These are phyloP conservation scores for Argyresthia goedartella DNA, from an alignment of 2,888 invertebrate genomes.

Conservation along the genomic window DNA sequence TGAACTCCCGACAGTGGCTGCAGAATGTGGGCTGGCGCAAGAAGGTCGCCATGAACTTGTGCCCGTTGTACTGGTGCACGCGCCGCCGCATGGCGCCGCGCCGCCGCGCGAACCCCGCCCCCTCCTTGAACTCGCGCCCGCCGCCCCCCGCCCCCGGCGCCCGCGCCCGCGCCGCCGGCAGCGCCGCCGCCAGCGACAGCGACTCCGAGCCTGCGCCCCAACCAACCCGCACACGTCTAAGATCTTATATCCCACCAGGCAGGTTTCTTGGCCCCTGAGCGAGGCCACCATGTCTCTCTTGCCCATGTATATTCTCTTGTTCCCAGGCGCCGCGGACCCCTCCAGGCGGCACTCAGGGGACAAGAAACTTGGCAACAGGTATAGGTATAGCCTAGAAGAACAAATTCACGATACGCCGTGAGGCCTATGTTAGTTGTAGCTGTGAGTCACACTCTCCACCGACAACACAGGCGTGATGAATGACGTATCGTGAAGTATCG, in stretches of 20 bases:
- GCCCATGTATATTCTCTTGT: too few relatives aligned
- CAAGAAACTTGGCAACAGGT: too few relatives aligned
- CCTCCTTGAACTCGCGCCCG: slow-evolving; percentile 93
- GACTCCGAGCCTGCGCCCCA: slow-evolving; percentile 10
- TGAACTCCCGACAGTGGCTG: slow-evolving; percentile 98
- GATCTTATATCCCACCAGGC: background rate
- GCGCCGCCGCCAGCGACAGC: slow-evolving; percentile 22
- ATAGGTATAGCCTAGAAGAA: too few relatives aligned
- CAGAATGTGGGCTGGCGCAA: slow-evolving; percentile 99
- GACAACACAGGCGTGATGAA: too few relatives aligned
- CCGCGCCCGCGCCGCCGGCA: slow-evolving; percentile 23
- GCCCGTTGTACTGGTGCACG: slow-evolving; percentile 98
- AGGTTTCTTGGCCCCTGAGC: too few relatives aligned
- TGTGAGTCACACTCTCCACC: too few relatives aligned
- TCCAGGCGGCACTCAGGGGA: too few relatives aligned
- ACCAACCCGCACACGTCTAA: slow-evolving; percentile 21
- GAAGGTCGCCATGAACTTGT: slow-evolving; percentile 99
- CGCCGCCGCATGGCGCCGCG: slow-evolving; percentile 98
- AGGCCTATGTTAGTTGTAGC: too few relatives aligned
- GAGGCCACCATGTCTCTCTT: too few relatives aligned
- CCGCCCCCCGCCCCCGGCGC: slow-evolving; percentile 24
- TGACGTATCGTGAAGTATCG: too few relatives aligned
- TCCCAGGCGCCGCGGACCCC: too few relatives aligned
- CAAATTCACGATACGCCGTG: too few relatives aligned
- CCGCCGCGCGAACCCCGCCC: slow-evolving; percentile 93